A percentile compares a stretch with the other conserved stretches of the same genome.
Conservation (phyloP, 1,140 invertebrate species). For the Ladona fulva region DNA sequence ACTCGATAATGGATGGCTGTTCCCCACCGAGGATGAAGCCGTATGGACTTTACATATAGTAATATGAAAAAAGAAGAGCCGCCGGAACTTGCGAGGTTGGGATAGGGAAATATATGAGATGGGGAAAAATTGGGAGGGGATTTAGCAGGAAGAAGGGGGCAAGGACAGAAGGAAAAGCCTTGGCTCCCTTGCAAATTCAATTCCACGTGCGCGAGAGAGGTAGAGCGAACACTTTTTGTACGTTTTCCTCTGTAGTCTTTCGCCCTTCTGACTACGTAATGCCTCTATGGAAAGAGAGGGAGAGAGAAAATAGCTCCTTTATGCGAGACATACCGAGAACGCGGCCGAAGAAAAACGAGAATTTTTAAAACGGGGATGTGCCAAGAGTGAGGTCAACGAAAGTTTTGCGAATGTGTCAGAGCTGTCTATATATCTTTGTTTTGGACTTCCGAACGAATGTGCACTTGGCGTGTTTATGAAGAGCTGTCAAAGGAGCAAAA, state of each 20-base stretch:
- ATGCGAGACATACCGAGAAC: too few species aligned
- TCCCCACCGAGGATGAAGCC: neutral
- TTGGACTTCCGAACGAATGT: too few species aligned
- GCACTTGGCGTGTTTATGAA: too few species aligned
- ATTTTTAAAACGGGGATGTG: too few species aligned
- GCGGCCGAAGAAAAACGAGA: too few species aligned
- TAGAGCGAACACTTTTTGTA: neutral
- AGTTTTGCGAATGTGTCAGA: too few species aligned
- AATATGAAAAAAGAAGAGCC: neutral
- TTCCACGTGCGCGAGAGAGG: neutral
- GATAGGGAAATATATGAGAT: neutral
- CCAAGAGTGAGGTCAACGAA: too few species aligned
- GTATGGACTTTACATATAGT: neutral
- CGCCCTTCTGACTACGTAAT: slow-evolving; percentile 3
- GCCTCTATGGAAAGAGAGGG: neutral
- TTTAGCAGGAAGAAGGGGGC: neutral
- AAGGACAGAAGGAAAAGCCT: neutral
- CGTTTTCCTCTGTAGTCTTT: neutral
- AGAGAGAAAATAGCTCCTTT: neutral
- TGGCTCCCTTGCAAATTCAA: neutral
- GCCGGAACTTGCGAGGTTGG: neutral
- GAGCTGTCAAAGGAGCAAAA: too few species aligned
- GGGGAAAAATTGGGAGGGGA: neutral
- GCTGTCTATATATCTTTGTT: too few species aligned
- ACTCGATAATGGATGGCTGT: neutral